Evolutionary conservation across 2,888 invertebrate genomes (phyloP), one percentile per base, ranked within the genome.

Genomic region (Cremastobaeus sp.): DNA sequence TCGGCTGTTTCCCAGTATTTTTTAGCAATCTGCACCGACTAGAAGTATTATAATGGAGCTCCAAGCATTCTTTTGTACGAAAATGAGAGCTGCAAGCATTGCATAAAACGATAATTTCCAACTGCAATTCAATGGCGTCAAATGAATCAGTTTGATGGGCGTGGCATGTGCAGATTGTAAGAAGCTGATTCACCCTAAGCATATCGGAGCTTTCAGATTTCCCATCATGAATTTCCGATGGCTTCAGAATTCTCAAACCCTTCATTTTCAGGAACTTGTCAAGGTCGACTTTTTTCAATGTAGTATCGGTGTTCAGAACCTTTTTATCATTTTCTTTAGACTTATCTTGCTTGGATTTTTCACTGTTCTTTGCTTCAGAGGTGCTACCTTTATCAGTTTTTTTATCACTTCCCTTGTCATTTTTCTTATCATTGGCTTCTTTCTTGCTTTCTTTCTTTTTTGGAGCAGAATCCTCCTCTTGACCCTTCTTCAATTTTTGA

Each of bases 61-160:
- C 84, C 4, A 86, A 82, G 15, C 87, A 87, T 0, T 84, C 81
- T 1, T 77, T 70, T 8, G 82, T 78, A 4, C 86, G 81, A 17
- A 82, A 87, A 1, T 86, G 41, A 0, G 82, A 78, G 1, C 71
- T 74, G 11, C 87, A 87, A 3, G 64, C 69, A 3, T 79, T 79
- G 34, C 87, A 87, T 0, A 79, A 55, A 0, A 86, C 68, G 0
- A 84, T 79, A 79, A 87, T 81, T 62, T 86, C 87, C 0, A 87
- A 84, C 11, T 81, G 81, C 2, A 86, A 45, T 6, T 76, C 79
- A n/a, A 68, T 45, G 2, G 57, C 6, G 0, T 37, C 15, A 3
- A 35, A 17, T 0, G n/a, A n/a, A n/a, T n/a, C n/a, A n/a, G 76
- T 76, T 3, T 80, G 76, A 5, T 76, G 66, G 0, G 50, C 74